Evolutionary conservation across 1,140 invertebrate species (phyloP), one percentile per base, ranked within the genome.

Genomic region (Neodiprion virginianus): DNA sequence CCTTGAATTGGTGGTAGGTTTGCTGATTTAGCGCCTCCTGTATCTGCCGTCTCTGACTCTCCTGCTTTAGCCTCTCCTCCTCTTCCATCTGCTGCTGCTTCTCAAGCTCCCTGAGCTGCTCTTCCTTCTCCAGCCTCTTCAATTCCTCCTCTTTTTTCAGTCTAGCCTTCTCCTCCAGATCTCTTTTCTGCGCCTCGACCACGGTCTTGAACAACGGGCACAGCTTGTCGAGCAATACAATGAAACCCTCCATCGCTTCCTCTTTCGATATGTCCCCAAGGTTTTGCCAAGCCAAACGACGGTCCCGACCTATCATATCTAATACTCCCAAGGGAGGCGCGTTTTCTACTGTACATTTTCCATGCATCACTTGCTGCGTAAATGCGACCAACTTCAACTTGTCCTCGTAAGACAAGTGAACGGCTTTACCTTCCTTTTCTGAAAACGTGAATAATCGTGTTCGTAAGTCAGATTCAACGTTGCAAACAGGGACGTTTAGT

Each of bases 21-120:
- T 99, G 98, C 81, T 96, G 95, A 88, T 99, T 99, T 8, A 99
- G 88, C 12, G 97, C 97, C 84, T 98, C 96, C 89, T 99, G 96
- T 82, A 99, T 96, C 84, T 96, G 94, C 82, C 94, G 90, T 14
- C 87, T 80, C 91, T 96, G 86, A 80, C 89, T 89, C 79, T 85
- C 93, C 84, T 87, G 92, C 89, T 86, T 92, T 87, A 86, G 88
- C 87, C 80, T 84, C 84, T 88, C 88, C 85, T 91, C 93, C 84
- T 91, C 90, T 72, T 89, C 85, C 77, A 86, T 87, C 76, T 89
- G 89, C 84, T 90, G 89, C 79, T 93, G 90, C 76, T 93, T 92
- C 82, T 95, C 93, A 48, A 90, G 77, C 78, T 90, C 89, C 78
- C 89, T 89, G 79, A 91, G 87, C 61, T 84, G 80, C 75, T 89